Evolutionary conservation across 2,113 vertebrate species (phyloP).

Genomic region (Salminus brasiliensis): DNA sequence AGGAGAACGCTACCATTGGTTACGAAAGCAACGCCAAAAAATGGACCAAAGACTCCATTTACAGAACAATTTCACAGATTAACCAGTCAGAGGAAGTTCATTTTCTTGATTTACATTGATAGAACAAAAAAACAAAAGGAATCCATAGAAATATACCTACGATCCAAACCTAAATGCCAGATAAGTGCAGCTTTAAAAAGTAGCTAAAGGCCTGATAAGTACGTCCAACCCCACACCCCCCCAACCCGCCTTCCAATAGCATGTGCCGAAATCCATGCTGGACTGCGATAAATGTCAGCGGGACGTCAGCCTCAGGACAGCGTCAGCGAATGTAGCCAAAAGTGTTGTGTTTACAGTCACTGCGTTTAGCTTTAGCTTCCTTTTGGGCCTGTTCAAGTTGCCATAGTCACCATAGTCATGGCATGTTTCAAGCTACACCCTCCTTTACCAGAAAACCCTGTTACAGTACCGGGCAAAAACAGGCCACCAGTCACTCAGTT

Average conservation of each 20-base stretch:
- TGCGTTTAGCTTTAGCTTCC: slow-evolving; percentile 1
- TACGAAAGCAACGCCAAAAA: slow-evolving; percentile 53
- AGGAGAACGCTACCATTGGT: slow-evolving; percentile 53
- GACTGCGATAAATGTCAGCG: not conserved
- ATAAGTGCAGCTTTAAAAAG: slow-evolving; percentile 35
- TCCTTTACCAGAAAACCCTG: not conserved
- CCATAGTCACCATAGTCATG: not conserved
- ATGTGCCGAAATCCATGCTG: not conserved
- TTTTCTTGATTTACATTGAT: slow-evolving; percentile 49
- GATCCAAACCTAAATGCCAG: slow-evolving; percentile 46
- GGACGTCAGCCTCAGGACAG: not conserved
- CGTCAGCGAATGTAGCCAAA: not conserved
- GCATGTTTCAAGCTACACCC: not conserved
- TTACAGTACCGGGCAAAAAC: too few species aligned
- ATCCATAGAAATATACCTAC: slow-evolving; percentile 31
- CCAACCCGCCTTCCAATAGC: not conserved
- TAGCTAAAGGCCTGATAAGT: slow-evolving; percentile 24
- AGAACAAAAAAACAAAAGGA: not conserved
- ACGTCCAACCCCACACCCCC: not conserved
- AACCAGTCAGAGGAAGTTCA: slow-evolving; percentile 55
- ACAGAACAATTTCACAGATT: slow-evolving; percentile 56
- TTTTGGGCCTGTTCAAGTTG: not conserved
- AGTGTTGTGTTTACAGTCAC: not conserved
- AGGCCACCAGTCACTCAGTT: too few species aligned
- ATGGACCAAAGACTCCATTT: slow-evolving; percentile 39